A percentile compares a stretch with the other conserved stretches of the same genome.
phyloP scores from a whole-genome alignment of 2,113 vertebrate genomes.

The Mellivora capensis region DNA sequence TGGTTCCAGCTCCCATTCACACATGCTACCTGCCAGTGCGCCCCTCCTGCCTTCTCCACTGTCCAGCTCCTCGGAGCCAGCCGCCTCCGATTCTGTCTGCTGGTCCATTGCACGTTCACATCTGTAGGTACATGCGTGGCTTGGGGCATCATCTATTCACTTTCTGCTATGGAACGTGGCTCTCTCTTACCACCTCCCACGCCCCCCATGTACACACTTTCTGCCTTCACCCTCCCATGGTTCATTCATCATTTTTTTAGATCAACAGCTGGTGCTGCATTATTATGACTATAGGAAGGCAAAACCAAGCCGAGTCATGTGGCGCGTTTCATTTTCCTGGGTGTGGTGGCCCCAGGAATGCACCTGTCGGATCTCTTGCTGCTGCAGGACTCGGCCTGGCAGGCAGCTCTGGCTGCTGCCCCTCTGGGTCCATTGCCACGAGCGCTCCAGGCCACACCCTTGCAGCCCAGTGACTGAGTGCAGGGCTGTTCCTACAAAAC shows the following conservation, averaged over 20 bases:
- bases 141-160: background rate
- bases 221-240: rapidly evolving
- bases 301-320: rapidly evolving
- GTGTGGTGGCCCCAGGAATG: rapidly evolving
- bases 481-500: background rate
- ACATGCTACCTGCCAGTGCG: rapidly evolving
- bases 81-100: background rate
- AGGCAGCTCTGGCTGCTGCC: background rate
- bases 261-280: too few relatives aligned
- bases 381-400: rapidly evolving
- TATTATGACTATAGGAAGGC: rapidly evolving
- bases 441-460: background rate
- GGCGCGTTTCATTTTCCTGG: background rate
- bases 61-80: rapidly evolving
- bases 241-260: background rate
- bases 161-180: rapidly evolving
- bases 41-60: background rate
- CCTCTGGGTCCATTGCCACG: rapidly evolving
- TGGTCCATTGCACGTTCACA: background rate
- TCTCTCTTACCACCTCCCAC: background rate
- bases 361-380: background rate
- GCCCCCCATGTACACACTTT: rapidly evolving
- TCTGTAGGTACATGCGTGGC: rapidly evolving
- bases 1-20: rapidly evolving
- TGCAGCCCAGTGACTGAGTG: background rate